Percentiles rank a stretch among this genome's conserved stretches.
Conservation (phyloP, 1,140 invertebrate species). For the Vollenhovia emeryi region DNA sequence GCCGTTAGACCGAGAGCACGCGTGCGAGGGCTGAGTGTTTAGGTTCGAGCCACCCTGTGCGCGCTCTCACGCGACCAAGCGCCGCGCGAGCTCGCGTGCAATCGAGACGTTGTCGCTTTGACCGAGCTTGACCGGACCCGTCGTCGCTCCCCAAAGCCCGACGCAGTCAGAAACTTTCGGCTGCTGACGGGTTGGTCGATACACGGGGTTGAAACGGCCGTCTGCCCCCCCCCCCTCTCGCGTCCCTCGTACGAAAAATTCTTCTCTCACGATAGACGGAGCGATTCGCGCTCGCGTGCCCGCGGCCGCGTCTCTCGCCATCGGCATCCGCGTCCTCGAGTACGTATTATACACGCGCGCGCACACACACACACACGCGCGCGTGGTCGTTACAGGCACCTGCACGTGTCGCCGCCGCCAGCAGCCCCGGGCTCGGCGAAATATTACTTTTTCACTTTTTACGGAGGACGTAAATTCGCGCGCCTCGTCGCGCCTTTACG, state of each 20-base stretch:
- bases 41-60: not conserved
- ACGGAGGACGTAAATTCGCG: constrained; percentile 42
- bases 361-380: not conserved
- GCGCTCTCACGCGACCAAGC: not conserved
- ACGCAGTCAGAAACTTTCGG: constrained; percentile 39
- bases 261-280: constrained; percentile 6
- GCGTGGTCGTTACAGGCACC: constrained; percentile 13
- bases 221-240: not conserved
- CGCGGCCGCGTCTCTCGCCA: not conserved
- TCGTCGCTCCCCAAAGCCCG: constrained; percentile 1
- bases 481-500: constrained; percentile 31
- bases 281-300: not conserved
- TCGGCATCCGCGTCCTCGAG: not conserved
- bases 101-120: constrained; percentile 35
- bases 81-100: constrained; percentile 29
- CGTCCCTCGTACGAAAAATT: constrained; percentile 14
- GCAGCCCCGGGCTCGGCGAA: not conserved
- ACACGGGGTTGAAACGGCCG: not conserved
- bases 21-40: no score
- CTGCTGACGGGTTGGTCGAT: constrained; percentile 31
- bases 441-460: constrained; percentile 46
- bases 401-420: not conserved
- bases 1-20: no score
- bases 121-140: constrained; percentile 34
- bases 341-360: no score